Conservation (phyloP, 2,888 invertebrate species). For the Ligdia adustata region DNA sequence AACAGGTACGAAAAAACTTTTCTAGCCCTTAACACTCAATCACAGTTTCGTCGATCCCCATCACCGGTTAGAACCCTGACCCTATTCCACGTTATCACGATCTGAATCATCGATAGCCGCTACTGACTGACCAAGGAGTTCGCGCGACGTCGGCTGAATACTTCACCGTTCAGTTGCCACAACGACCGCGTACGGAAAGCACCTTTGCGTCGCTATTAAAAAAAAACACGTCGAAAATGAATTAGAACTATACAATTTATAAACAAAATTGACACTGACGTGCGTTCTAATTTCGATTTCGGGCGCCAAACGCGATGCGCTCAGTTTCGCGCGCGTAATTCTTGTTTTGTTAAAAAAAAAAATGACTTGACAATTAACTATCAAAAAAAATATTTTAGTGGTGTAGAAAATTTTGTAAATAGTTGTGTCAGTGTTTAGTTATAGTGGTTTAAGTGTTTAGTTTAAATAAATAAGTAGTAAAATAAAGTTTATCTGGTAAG, state of each 20-base stretch:
- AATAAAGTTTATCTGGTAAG: conserved; percentile 23
- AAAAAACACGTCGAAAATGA: conserved; percentile 44
- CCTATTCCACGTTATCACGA: conserved; percentile 75
- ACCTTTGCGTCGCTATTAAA: conserved; percentile 39
- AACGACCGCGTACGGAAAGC: conserved; percentile 59
- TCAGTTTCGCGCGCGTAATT: conserved; percentile 25
- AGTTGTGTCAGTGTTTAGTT: conserved; percentile 5
- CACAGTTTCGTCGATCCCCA: conserved; percentile 41
- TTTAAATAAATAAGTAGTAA: conserved; percentile 13
- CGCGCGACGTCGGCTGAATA: conserved; percentile 47
- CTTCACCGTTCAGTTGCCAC: conserved; percentile 64
- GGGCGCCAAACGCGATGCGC: conserved; percentile 54
- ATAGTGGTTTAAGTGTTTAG: conserved; percentile 23
- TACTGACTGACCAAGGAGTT: conserved; percentile 72
- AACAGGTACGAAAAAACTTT: conserved; percentile 27
- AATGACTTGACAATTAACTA: conserved; percentile 31
- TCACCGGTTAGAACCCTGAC: conserved; percentile 71
- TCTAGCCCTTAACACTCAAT: conserved; percentile 26
- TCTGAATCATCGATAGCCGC: conserved; percentile 75
- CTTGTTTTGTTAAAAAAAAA: conserved; percentile 8
- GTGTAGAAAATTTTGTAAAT: conserved; percentile 4
- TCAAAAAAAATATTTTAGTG: conserved; percentile 2
- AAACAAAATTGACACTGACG: conserved; percentile 55
- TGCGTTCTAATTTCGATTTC: conserved; percentile 60
- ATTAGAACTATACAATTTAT: conserved; percentile 52